These are phyloP conservation scores for Galeruca laticollis DNA, from an alignment of 2,888 invertebrate species.

Conservation along the genomic window DNA sequence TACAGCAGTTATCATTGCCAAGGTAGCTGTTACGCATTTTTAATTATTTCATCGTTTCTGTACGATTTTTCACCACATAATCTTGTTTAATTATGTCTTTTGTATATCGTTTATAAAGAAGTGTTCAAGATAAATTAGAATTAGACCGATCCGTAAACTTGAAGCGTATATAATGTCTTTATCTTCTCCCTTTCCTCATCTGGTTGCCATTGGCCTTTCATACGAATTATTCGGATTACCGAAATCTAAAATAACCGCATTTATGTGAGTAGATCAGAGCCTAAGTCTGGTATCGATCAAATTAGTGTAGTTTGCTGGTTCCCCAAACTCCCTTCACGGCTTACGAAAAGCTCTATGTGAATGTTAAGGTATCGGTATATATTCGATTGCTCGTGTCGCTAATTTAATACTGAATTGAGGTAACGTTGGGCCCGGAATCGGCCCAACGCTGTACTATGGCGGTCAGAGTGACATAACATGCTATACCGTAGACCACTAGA, in stretches of 20 bases:
- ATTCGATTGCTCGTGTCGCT: slow-evolving; percentile 52
- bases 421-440: slow-evolving; percentile 47
- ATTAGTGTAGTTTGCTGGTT: slow-evolving; percentile 28
- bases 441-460: slow-evolving; percentile 31
- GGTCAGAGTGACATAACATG: slow-evolving; percentile 51
- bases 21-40: too few relatives aligned
- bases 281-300: slow-evolving; percentile 28
- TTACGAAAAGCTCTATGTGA: slow-evolving; percentile 25
- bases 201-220: background rate
- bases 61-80: too few relatives aligned
- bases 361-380: slow-evolving; percentile 38
- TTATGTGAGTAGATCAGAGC: slow-evolving; percentile 21
- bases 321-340: slow-evolving; percentile 18
- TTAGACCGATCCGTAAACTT: too few relatives aligned
- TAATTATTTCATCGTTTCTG: too few relatives aligned
- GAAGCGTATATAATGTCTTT: too few relatives aligned
- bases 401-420: slow-evolving; percentile 55
- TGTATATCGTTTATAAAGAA: too few relatives aligned
- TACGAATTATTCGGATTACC: background rate
- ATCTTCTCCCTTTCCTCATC: background rate
- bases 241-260: slow-evolving; percentile 26
- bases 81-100: too few relatives aligned
- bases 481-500: slow-evolving; percentile 53
- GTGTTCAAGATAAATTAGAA: too few relatives aligned
- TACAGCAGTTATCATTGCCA: too few relatives aligned